Evolutionary conservation across 1,140 invertebrate genomes (phyloP), one percentile per base, ranked within the genome.

Genomic region (Pristionchus pacificus): DNA sequence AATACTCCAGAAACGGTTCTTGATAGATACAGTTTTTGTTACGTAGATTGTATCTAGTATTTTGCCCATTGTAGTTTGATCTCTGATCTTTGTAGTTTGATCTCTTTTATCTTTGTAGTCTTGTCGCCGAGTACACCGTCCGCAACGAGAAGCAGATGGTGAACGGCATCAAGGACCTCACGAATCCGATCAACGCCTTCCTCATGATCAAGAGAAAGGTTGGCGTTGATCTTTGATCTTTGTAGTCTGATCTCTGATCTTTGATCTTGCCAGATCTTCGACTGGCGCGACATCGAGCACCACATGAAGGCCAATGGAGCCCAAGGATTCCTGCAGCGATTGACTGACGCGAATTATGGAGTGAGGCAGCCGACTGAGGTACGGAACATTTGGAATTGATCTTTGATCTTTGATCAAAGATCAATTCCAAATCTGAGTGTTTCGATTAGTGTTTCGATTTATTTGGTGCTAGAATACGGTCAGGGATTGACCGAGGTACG

Each of bases 181-280:
- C 32, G 1, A 98, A 98, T 87, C 95, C 95, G 1, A 92, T 98
- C 70, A 97, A 97, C 86, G 93, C 95, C 28, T 98, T 93, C 85
- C 88, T 95, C 28, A 86, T 98, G 60, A 93, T 97, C 58, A 98
- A 98, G 86, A 88, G 92, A 76, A 87, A 98, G 74, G 95, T 93
- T 14, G 89, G 90, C 10, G 94, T 49, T 49, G 6, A 49, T 19
- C 6, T 49, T 49, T 49, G 19, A 49, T 49, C 38, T n/a, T n/a
- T n/a, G n/a, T n/a, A n/a, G n/a, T n/a, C n/a, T n/a, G n/a, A n/a
- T n/a, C n/a, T n/a, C n/a, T n/a, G 38, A 49, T 49, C 19, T 6
- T 49, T 49, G 38, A 49, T 49, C 6, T 13, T 68, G 59, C 27
- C 61, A 70, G 71, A 72, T 72, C 55, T 72, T 68, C 30, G 71